Conservation (phyloP, 2,888 invertebrate genomes). For the Limnephilus rhombicus region DNA sequence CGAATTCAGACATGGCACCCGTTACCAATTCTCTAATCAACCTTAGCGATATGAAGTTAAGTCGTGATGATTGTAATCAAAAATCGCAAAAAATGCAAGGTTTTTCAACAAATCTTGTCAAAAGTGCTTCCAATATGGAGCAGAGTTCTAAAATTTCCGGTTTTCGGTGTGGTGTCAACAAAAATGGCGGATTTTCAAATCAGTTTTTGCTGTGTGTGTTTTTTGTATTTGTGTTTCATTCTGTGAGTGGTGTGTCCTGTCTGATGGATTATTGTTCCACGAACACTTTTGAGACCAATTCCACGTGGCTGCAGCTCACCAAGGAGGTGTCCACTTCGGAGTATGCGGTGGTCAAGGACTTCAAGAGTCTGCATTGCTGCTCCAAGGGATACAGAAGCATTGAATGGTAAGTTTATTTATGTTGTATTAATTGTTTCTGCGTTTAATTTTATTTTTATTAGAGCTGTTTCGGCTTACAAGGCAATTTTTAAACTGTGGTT, state of each 20-base stretch:
- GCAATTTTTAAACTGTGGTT: too few relatives aligned
- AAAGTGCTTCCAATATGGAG: not conserved
- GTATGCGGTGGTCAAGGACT: slow-evolving; percentile 82
- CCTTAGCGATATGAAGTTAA: not conserved
- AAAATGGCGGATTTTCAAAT: slow-evolving; percentile 38
- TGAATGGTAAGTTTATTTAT: slow-evolving; percentile 83
- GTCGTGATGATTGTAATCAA: not conserved
- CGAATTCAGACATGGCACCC: not conserved
- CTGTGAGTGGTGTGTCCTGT: slow-evolving; percentile 70
- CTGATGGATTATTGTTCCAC: slow-evolving; percentile 79
- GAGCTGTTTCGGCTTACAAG: too few relatives aligned
- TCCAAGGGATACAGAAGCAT: slow-evolving; percentile 87
- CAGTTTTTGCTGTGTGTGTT: slow-evolving; percentile 26
- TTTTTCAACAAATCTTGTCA: not conserved
- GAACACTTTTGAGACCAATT: slow-evolving; percentile 78
- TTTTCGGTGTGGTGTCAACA: not conserved
- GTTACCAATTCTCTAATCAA: slow-evolving; percentile 4
- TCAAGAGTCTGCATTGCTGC: slow-evolving; percentile 88
- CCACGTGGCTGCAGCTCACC: slow-evolving; percentile 84
- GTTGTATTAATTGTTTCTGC: not conserved
- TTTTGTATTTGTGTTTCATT: slow-evolving; percentile 16
- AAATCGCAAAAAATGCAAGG: not conserved
- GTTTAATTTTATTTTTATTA: too few relatives aligned
- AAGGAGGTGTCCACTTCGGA: slow-evolving; percentile 84
- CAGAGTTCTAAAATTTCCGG: not conserved